These are phyloP conservation scores for Rhinoderma darwinii DNA, from an alignment of 2,113 vertebrate genomes.

Conservation along the genomic window DNA sequence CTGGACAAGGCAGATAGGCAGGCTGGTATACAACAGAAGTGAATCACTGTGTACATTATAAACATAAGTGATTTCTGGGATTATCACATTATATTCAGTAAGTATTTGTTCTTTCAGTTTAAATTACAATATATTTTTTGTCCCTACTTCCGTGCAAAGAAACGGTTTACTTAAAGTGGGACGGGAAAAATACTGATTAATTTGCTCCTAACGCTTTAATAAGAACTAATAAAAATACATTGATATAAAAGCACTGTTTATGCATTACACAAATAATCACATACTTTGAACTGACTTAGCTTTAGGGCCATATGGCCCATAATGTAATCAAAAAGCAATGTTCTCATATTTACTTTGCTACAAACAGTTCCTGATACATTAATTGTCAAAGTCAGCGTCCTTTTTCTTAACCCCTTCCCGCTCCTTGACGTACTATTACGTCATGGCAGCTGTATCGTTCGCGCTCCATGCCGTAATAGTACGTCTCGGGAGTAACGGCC, in stretches of 20 bases:
- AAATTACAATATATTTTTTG: background rate
- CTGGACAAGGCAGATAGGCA: no score
- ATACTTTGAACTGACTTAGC: slow-evolving; percentile 1
- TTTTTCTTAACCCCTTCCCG: no score
- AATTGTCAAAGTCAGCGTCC: background rate
- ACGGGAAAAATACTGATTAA: background rate
- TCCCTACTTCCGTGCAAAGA: background rate
- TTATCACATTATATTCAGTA: background rate
- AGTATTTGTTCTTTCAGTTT: background rate
- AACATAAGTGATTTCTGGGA: background rate
- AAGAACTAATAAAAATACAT: slow-evolving; percentile 1
- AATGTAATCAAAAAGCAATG: slow-evolving; percentile 55
- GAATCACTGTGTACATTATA: background rate
- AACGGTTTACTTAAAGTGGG: background rate
- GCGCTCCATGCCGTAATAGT: no score
- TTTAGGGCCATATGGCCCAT: slow-evolving; percentile 44
- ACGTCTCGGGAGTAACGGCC: no score
- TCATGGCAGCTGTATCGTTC: no score
- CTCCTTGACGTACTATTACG: no score
- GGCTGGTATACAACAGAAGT: no score
- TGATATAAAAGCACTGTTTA: background rate
- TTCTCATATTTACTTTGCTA: slow-evolving; percentile 36
- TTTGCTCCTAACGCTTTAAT: slow-evolving; percentile 4
- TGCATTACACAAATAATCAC: slow-evolving; percentile 28
- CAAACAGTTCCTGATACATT: background rate